These are phyloP conservation scores for Eonycteris spelaea DNA, from an alignment of 2,113 vertebrate genomes.

Conservation along the genomic window DNA sequence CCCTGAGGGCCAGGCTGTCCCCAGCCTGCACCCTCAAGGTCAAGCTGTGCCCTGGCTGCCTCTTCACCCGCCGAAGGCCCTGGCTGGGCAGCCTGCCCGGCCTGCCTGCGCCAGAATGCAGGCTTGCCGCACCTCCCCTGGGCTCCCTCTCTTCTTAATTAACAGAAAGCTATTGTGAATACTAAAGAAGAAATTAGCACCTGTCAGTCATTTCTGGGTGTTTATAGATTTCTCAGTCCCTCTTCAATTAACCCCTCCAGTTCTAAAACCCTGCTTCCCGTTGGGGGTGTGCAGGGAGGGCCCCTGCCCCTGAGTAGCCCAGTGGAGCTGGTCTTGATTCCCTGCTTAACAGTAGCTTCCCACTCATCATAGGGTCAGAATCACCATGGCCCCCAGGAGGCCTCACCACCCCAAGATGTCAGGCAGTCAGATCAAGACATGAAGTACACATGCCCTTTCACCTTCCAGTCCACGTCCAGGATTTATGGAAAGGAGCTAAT, in stretches of 20 bases:
- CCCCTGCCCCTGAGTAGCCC: neutral
- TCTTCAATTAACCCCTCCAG: conserved; percentile 83
- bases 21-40: neutral
- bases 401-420: neutral
- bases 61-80: neutral
- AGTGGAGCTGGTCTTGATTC: neutral
- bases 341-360: neutral
- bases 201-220: conserved; percentile 82
- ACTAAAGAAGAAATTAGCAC: conserved; percentile 85
- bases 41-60: neutral
- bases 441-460: neutral
- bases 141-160: conserved; percentile 84
- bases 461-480: neutral
- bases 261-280: conserved; percentile 69
- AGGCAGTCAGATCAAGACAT: neutral
- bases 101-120: neutral
- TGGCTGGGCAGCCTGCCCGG: neutral
- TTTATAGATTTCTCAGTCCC: conserved; percentile 81
- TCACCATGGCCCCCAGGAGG: neutral
- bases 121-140: conserved; percentile 75
- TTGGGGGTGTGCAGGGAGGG: neutral
- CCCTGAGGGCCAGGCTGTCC: neutral
- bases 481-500: neutral
- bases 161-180: conserved; percentile 83
- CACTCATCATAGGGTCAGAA: neutral